Percentiles rank a stretch among this genome's conserved stretches.
These are phyloP conservation scores for Coenonympha arcania DNA, from an alignment of 2,888 invertebrate species.

Conservation along the genomic window DNA sequence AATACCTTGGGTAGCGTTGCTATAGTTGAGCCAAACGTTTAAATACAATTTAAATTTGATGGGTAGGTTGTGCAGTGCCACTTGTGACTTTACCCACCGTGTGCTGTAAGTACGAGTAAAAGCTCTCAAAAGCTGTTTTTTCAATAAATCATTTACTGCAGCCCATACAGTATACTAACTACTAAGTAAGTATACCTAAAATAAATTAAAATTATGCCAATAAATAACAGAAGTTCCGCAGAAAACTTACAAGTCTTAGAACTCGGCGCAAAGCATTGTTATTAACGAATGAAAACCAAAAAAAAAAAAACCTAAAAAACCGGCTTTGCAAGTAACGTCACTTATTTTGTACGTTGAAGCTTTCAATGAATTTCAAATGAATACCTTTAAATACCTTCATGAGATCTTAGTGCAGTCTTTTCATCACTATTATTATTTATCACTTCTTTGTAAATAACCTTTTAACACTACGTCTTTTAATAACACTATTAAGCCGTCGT, in stretches of 20 bases:
- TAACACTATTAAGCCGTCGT: constrained; percentile 14
- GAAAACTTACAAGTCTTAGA: no score
- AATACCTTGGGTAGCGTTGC: no score
- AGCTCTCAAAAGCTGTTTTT: no score
- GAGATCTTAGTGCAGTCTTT: constrained; percentile 49
- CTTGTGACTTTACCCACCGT: no score
- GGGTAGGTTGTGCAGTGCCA: no score
- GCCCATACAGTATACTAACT: no score
- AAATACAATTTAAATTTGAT: no score
- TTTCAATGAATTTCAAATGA: background rate
- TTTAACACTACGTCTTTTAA: constrained; percentile 19
- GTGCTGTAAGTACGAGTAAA: no score
- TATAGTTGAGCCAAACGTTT: no score
- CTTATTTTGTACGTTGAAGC: constrained; percentile 12
- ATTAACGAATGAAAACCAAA: constrained; percentile 26
- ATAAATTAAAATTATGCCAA: no score
- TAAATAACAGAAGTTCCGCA: background rate
- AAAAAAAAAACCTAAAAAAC: constrained; percentile 40
- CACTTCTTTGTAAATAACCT: constrained; percentile 30
- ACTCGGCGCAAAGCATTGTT: background rate
- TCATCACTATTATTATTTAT: constrained; percentile 52
- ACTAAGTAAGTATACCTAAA: no score
- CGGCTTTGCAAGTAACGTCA: constrained; percentile 35
- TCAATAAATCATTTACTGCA: no score
- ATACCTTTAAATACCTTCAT: constrained; percentile 35